phyloP scores from a whole-genome alignment of 2,113 vertebrate genomes.

The Sphaerodactylus townsendi region DNA sequence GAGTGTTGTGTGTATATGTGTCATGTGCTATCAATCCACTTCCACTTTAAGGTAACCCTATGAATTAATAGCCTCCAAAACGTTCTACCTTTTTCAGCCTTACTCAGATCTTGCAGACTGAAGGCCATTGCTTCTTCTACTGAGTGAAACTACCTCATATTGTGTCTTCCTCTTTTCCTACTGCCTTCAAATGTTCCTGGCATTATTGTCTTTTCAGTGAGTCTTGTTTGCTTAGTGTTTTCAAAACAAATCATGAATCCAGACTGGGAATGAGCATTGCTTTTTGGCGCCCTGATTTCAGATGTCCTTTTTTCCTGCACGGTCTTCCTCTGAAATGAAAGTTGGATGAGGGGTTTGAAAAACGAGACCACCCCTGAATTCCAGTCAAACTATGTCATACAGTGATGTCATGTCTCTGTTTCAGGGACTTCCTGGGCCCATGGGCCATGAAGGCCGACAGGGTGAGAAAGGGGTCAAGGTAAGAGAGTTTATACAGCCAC shows the following conservation, averaged over 20 bases:
- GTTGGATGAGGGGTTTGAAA: not conserved
- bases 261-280: not conserved
- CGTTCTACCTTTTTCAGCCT: too few species aligned
- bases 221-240: not conserved
- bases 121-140: too few species aligned
- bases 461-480: conserved; percentile 90
- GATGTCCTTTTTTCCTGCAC: not conserved
- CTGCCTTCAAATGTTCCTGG: too few species aligned
- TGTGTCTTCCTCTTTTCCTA: too few species aligned
- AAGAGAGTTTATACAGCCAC: not conserved
- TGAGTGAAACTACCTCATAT: too few species aligned
- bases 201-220: too few species aligned
- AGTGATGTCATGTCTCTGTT: conserved; percentile 11
- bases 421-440: conserved; percentile 80
- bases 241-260: not conserved
- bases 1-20: too few species aligned
- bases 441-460: conserved; percentile 85
- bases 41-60: too few species aligned
- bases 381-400: not conserved
- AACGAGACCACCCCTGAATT: not conserved
- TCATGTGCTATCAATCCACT: too few species aligned
- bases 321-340: not conserved
- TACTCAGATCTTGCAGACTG: too few species aligned
- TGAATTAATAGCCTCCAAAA: too few species aligned
- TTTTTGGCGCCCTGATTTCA: not conserved